Evolutionary conservation across 2,888 invertebrate species (phyloP).

Genomic region (Taenaris catops): DNA sequence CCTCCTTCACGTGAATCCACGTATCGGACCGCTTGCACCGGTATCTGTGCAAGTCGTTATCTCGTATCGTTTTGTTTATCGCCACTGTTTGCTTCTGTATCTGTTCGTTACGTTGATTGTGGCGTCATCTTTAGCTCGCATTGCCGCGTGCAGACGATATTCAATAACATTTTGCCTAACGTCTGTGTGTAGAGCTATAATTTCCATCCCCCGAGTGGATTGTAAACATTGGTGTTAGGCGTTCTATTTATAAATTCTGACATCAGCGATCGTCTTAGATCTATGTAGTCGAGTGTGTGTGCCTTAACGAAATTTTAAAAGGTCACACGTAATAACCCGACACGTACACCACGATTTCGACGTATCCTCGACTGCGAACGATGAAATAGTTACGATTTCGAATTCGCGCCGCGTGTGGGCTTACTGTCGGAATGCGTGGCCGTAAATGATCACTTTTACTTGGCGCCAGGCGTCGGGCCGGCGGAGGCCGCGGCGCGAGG

Average conservation of each 20-base stretch:
- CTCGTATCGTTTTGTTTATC: constrained; percentile 59
- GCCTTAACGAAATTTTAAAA: constrained; percentile 41
- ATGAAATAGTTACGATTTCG: no score
- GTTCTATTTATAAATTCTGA: constrained; percentile 61
- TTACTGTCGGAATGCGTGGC: constrained; percentile 9
- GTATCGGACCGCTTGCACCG: constrained; percentile 36
- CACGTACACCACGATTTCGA: not conserved
- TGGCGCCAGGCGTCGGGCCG: constrained; percentile 4
- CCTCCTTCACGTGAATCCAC: constrained; percentile 12
- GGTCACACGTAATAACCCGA: constrained; percentile 17
- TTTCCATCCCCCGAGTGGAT: constrained; percentile 45
- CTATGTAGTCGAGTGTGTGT: constrained; percentile 43
- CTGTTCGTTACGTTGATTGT: constrained; percentile 50
- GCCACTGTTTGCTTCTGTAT: constrained; percentile 70
- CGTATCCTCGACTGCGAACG: no score
- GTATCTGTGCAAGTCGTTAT: constrained; percentile 65
- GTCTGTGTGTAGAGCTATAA: constrained; percentile 10
- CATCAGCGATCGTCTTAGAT: constrained; percentile 52
- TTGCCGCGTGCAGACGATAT: constrained; percentile 6
- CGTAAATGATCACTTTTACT: constrained; percentile 10
- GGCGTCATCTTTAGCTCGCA: constrained; percentile 43
- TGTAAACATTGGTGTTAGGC: constrained; percentile 60
- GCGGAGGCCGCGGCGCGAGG: not conserved
- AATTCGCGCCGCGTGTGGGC: constrained; percentile 3
- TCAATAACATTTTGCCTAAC: constrained; percentile 6